Base-by-base conservation (phyloP, 2,888 invertebrate genomes). In the Erebia palarica region DNA sequence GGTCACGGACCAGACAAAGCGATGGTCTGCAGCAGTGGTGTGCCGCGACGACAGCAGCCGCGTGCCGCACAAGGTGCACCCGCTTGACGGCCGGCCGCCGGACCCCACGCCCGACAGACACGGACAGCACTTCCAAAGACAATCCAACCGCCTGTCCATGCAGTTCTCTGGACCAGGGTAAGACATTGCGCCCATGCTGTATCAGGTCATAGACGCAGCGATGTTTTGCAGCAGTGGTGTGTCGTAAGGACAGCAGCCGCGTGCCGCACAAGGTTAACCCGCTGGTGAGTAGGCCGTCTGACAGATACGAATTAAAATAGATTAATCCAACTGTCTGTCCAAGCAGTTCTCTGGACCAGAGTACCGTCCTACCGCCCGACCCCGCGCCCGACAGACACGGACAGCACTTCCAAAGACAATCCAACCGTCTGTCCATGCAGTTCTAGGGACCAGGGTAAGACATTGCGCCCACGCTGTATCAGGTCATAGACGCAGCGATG, bases 291-390 rank as follows among this genome's bases (percentile, higher is more conserved):
- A 27, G 27, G 27, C 27, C 77, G 10, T 82, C 82, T 13, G 88
- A 85, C 68, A 79, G 86, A 51, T 81, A 95, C 69, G 77, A 75
- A 44, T 74, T 82, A 93, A 94, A 77, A 84, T 95, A 94, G 87
- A 95, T 21, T 21, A 27, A 93, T 81, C 89, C 72, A 96, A 96
- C 82, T 93, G 98, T 18, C 93, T 97, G 58, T 98, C 97, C 1
- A 97, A 98, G 96, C 97, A 97, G 89, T 97, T 97, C 86, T 94
- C 97, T n/a, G 96, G 97, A 60, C 95, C n/a, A n/a, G n/a, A n/a
- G n/a, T n/a, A n/a, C n/a, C 36, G 87, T 85, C 65, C 86, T 83
- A 10, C 44, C 84, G 83, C 75, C 85, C 82, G 74, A 87, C 85
- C 69, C 78, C 78, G 68, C 77, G 9, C 82, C 82, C 14, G 88